A percentile compares a stretch with the other conserved stretches of the same genome.
Evolutionary conservation across 2,888 invertebrate species (phyloP).

Genomic region (Punctoribates punctum): DNA sequence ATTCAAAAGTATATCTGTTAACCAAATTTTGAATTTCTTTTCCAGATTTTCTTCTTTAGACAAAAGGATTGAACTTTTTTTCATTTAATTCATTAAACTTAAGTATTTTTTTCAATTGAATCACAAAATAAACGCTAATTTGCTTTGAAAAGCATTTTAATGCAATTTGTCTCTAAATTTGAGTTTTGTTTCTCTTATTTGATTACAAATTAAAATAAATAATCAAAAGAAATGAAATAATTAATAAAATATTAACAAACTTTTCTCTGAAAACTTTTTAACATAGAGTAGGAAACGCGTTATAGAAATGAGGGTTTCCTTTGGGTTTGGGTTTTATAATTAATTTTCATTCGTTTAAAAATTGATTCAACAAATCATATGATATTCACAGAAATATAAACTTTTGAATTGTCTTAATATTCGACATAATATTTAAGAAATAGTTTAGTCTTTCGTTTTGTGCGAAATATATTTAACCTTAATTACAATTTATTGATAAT

Average conservation of each 20-base stretch:
- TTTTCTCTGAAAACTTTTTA: too few relatives aligned
- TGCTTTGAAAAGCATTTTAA: not conserved
- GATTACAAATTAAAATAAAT: too few relatives aligned
- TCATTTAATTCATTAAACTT: not conserved
- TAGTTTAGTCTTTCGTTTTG: slow-evolving; percentile 3
- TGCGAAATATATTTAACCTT: slow-evolving; percentile 37
- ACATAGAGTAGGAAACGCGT: too few relatives aligned
- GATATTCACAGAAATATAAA: slow-evolving; percentile 27
- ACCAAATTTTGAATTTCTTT: not conserved
- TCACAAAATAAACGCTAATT: not conserved
- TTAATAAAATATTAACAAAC: too few relatives aligned
- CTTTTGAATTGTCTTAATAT: slow-evolving; percentile 25
- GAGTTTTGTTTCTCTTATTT: too few relatives aligned
- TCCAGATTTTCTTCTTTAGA: not conserved
- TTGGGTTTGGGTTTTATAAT: too few relatives aligned
- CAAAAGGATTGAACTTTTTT: not conserved
- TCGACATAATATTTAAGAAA: slow-evolving; percentile 26
- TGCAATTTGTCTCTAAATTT: not conserved
- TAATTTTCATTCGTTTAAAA: too few relatives aligned
- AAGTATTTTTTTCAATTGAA: not conserved
- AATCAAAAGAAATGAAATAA: too few relatives aligned
- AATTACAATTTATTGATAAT: slow-evolving; percentile 22
- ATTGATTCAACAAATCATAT: too few relatives aligned
- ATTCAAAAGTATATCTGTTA: slow-evolving; percentile 17
- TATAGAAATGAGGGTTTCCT: too few relatives aligned